Conservation (phyloP, 2,113 vertebrate species). For the Syngnathoides biaculeatus region DNA sequence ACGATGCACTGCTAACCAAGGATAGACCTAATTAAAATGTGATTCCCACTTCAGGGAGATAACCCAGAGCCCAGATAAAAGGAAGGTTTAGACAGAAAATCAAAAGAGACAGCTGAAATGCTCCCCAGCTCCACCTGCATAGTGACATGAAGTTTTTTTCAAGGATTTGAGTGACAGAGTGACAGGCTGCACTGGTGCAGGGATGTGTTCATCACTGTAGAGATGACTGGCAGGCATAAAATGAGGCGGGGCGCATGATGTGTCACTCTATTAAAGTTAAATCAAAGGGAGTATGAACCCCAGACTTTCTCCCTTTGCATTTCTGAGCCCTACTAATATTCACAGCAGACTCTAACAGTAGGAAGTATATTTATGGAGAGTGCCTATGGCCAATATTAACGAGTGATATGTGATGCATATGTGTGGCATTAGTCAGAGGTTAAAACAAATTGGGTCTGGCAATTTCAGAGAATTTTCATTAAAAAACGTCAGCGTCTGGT, state of each 20-base stretch:
- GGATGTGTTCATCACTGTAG: conserved; percentile 58
- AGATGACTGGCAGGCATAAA: conserved; percentile 70
- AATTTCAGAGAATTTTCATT: background rate
- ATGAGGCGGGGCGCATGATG: conserved; percentile 50
- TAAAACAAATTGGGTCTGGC: background rate
- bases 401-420: conserved; percentile 7
- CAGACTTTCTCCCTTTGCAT: conserved; percentile 50
- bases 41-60: conserved; percentile 67
- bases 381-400: background rate
- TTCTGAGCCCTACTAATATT: conserved; percentile 45
- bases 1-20: conserved; percentile 55
- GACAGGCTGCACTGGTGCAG: conserved; percentile 61
- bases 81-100: conserved; percentile 61
- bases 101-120: conserved; percentile 58
- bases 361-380: background rate
- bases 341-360: conserved; percentile 47
- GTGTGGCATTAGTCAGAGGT: background rate
- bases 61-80: conserved; percentile 61
- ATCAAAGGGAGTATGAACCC: conserved; percentile 64
- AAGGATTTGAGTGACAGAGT: conserved; percentile 60
- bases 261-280: conserved; percentile 69
- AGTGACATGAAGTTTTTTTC: conserved; percentile 54
- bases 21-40: conserved; percentile 76
- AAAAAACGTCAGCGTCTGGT: too few species aligned
- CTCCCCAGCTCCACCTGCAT: conserved; percentile 55